These are phyloP conservation scores for Hylaea fasciaria DNA, from an alignment of 2,888 invertebrate genomes.

Conservation along the genomic window DNA sequence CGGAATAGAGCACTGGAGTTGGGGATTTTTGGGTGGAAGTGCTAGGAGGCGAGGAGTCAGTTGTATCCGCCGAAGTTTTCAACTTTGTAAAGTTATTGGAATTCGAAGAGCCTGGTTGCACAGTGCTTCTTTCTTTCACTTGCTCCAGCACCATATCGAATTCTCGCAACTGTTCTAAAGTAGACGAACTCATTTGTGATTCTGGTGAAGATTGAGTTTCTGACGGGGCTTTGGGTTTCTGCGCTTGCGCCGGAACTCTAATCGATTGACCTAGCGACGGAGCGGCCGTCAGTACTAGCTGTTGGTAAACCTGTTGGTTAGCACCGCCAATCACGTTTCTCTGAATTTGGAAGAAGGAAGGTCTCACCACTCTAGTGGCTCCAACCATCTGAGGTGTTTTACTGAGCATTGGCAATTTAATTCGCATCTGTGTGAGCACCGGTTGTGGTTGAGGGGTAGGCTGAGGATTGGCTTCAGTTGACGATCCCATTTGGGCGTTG, in stretches of 20 bases:
- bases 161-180: slow-evolving; percentile 90
- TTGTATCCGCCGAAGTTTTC: slow-evolving; percentile 61
- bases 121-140: slow-evolving; percentile 90
- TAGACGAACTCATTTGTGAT: slow-evolving; percentile 89
- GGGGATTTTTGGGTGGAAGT: slow-evolving; percentile 60
- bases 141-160: slow-evolving; percentile 93
- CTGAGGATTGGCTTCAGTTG: slow-evolving; percentile 58
- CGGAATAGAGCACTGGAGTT: slow-evolving; percentile 74
- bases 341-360: slow-evolving; percentile 86
- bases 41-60: slow-evolving; percentile 55
- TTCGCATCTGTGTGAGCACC: slow-evolving; percentile 82
- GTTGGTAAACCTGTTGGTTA: slow-evolving; percentile 82
- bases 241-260: slow-evolving; percentile 66
- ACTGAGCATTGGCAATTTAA: slow-evolving; percentile 81
- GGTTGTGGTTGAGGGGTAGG: slow-evolving; percentile 67
- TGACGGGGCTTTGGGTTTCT: slow-evolving; percentile 56
- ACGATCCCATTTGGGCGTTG: slow-evolving; percentile 54
- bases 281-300: slow-evolving; percentile 78
- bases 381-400: slow-evolving; percentile 84
- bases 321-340: slow-evolving; percentile 85
- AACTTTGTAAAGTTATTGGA: slow-evolving; percentile 57
- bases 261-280: slow-evolving; percentile 77
- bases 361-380: slow-evolving; percentile 83
- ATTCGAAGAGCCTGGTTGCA: slow-evolving; percentile 74
- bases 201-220: slow-evolving; percentile 76